A percentile compares a stretch with the other conserved stretches of the same genome.
phyloP scores from a whole-genome alignment of 2,888 invertebrate genomes.

The Platerodrilus igneus region DNA sequence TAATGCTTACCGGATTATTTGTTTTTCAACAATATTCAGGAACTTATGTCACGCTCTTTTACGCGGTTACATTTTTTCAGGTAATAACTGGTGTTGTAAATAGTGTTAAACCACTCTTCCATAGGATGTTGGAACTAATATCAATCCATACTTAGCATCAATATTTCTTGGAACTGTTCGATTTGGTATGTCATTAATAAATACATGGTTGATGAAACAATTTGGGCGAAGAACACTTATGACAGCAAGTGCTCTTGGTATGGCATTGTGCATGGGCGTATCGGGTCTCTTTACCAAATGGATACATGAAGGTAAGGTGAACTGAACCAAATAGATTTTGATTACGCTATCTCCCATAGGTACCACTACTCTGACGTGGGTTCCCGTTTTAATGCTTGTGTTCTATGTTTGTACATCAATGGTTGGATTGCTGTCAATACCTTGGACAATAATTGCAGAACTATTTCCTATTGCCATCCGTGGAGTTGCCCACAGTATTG shows the following conservation, averaged over 20 bases:
- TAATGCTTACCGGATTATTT: slow-evolving; percentile 53
- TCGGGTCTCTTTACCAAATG: slow-evolving; percentile 53
- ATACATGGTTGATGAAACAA: slow-evolving; percentile 52
- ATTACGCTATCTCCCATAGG: too few relatives aligned
- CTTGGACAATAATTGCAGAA: slow-evolving; percentile 61
- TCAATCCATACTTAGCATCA: slow-evolving; percentile 53
- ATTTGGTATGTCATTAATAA: slow-evolving; percentile 53
- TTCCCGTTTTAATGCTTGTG: slow-evolving; percentile 51
- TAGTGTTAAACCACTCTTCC: slow-evolving; percentile 25
- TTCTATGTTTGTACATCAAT: slow-evolving; percentile 56
- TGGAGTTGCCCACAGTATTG: slow-evolving; percentile 54
- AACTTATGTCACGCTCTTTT: slow-evolving; percentile 57
- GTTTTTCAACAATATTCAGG: slow-evolving; percentile 57
- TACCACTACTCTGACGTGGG: slow-evolving; percentile 38
- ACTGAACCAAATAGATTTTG: not conserved
- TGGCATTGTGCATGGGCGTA: slow-evolving; percentile 52
- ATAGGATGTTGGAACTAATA: slow-evolving; percentile 50
- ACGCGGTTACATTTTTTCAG: slow-evolving; percentile 55
- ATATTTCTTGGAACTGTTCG: slow-evolving; percentile 53
- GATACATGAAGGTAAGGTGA: slow-evolving; percentile 36
- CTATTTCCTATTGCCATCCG: slow-evolving; percentile 56
- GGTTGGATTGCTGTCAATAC: slow-evolving; percentile 56
- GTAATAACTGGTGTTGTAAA: too few relatives aligned
- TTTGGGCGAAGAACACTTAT: slow-evolving; percentile 52
- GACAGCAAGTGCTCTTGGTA: slow-evolving; percentile 51